Base-by-base conservation (phyloP, 1,140 invertebrate genomes). In the Tachypleus tridentatus region DNA sequence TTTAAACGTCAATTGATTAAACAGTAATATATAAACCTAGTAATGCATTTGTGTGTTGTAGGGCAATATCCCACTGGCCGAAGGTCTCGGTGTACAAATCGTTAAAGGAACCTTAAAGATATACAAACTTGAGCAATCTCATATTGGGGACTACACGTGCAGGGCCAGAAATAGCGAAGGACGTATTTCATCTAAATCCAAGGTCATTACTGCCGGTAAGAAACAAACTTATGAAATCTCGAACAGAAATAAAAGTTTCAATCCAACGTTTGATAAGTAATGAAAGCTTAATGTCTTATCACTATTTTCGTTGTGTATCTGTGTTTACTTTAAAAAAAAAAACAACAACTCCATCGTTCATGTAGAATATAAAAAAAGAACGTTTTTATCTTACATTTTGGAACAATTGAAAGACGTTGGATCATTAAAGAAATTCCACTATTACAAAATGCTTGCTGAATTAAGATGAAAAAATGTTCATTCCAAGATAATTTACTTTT, bases 71-170 rank as follows among this genome's bases (percentile, higher is more conserved):
- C 88, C 89, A 53, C 88, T 94, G 68, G 87, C 92, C 76, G 87
- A 88, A 51, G 89, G 88, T 58, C 82, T 84, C 56, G 91, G 88
- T 57, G 85, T 91, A 10, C 61, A 75, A 71, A 71, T 89, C 91
- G 70, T 91, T 91, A 78, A 79, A 87, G 93, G 77, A 89, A 91
- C 94, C 76, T 82, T 96, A 62, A 84, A 89, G 72, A 93, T 98
- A 75, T 86, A 86, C 68, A 91, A 88, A 75, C 88, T 97, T 72
- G 83, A 90, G 70, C 86, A 88, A 76, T 87, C 91, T 72, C 93
- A 97, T 76, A 94, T 96, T 69, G 93, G 93, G 11, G 91, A 95
- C 77, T 97, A 97, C 77, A 91, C 88, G 63, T 97, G 93, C 80
- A 89, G 92, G 71, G 93, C 93, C 67, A 83, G 88, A 66, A 98